These are phyloP conservation scores for Metacarcinus magister DNA, from an alignment of 2,888 invertebrate genomes.

Conservation along the genomic window DNA sequence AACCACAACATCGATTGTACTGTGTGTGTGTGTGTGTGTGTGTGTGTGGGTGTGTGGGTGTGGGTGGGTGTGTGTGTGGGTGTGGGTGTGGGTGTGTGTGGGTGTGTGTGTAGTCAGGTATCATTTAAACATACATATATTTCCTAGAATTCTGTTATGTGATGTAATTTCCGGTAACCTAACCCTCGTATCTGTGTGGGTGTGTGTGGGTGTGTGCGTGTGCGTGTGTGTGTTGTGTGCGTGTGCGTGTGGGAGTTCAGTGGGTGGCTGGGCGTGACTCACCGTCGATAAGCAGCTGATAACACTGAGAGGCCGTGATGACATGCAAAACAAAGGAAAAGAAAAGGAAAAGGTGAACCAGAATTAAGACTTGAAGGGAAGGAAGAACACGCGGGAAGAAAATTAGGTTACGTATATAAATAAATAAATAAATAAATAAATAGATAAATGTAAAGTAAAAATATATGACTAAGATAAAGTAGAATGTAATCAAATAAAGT, in stretches of 20 bases:
- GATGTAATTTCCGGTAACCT: background rate
- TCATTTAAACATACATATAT: background rate
- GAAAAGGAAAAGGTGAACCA: too few species aligned
- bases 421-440: too few species aligned
- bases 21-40: conserved; percentile 21
- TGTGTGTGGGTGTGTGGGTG: background rate
- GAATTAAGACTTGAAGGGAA: too few species aligned
- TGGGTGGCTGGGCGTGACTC: background rate
- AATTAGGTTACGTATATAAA: too few species aligned
- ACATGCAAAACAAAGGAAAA: background rate
- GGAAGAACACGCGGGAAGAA: too few species aligned
- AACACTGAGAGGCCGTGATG: background rate
- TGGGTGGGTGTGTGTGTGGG: background rate
- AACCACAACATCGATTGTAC: background rate
- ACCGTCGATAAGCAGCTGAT: background rate
- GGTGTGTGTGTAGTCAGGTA: background rate
- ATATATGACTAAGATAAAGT: too few species aligned
- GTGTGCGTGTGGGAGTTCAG: background rate
- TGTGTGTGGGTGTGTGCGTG: too few species aligned
- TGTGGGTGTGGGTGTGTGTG: too few species aligned
- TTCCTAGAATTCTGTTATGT: background rate
- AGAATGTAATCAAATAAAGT: too few species aligned
- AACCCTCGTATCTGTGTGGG: background rate
- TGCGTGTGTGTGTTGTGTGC: conserved; percentile 6
- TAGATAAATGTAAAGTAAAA: too few species aligned